Conservation (phyloP, 2,888 invertebrate species). For the Spialia ferax region DNA sequence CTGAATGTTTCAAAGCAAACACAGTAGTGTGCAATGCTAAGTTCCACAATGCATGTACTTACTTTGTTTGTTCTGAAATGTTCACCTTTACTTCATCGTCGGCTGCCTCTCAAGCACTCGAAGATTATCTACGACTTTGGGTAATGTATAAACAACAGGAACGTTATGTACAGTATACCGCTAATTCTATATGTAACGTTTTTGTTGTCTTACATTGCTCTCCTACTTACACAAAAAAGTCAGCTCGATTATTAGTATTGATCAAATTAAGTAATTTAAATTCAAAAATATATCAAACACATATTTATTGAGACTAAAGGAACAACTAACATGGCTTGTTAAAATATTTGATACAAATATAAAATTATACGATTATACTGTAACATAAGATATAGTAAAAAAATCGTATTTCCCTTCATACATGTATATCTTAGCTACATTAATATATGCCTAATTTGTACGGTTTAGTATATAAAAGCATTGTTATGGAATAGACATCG, state of each 20-base stretch:
- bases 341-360: not conserved
- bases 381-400: not conserved
- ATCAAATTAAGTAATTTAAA: not conserved
- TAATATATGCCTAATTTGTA: not conserved
- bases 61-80: constrained; percentile 85
- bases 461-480: not conserved
- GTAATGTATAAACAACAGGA: constrained; percentile 86
- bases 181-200: constrained; percentile 86
- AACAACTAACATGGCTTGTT: constrained; percentile 16
- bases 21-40: constrained; percentile 87
- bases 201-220: constrained; percentile 87
- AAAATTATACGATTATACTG: not conserved
- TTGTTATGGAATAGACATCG: not conserved
- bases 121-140: constrained; percentile 61
- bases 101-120: constrained; percentile 27
- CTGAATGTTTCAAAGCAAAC: constrained; percentile 83
- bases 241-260: too few species aligned
- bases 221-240: too few species aligned
- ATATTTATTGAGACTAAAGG: constrained; percentile 24
- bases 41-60: constrained; percentile 83
- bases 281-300: not conserved
- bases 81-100: constrained; percentile 55
- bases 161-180: constrained; percentile 86
- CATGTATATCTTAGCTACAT: too few species aligned
- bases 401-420: not conserved